Evolutionary conservation across 1,140 invertebrate species (phyloP).

Genomic region (Lordiphosa collinella): DNA sequence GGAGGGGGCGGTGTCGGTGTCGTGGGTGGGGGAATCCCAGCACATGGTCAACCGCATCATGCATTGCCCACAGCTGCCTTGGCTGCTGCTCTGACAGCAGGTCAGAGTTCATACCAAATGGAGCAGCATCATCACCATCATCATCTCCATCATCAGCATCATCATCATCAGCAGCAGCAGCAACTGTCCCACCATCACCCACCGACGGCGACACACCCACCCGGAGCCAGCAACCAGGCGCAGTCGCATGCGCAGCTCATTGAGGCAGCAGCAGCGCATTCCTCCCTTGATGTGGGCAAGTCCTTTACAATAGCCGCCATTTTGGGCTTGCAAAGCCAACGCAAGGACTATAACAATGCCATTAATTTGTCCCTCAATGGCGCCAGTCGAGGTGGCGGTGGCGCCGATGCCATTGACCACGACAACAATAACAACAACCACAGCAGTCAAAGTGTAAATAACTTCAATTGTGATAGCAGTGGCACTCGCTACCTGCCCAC

Average conservation of each 20-base stretch:
- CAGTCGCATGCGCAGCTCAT: slow-evolving; percentile 71
- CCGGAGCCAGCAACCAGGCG: slow-evolving; percentile 43
- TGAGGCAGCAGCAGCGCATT: slow-evolving; percentile 69
- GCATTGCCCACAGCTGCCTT: slow-evolving; percentile 55
- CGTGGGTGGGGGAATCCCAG: slow-evolving; percentile 10
- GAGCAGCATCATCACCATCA: slow-evolving; percentile 53
- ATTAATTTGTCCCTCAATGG: slow-evolving; percentile 78
- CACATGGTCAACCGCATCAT: slow-evolving; percentile 65
- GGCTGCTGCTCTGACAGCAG: slow-evolving; percentile 59
- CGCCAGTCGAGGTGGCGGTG: slow-evolving; percentile 23
- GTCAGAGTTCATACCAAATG: slow-evolving; percentile 75
- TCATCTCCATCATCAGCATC: slow-evolving; percentile 31
- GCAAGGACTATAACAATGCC: slow-evolving; percentile 78
- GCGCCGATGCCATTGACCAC: slow-evolving; percentile 26
- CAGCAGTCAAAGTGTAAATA: slow-evolving; percentile 65
- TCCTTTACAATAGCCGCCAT: slow-evolving; percentile 91
- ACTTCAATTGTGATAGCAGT: slow-evolving; percentile 75
- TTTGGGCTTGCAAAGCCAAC: slow-evolving; percentile 82
- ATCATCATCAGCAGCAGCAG: slow-evolving; percentile 39
- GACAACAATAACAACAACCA: slow-evolving; percentile 31
- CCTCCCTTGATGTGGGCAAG: slow-evolving; percentile 81
- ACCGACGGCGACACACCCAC: slow-evolving; percentile 20
- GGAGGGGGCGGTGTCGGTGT: slow-evolving; percentile 18
- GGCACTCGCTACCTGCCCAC: slow-evolving; percentile 56
- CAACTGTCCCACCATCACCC: slow-evolving; percentile 34